Percentiles rank a stretch among this genome's conserved stretches.
phyloP scores from a whole-genome alignment of 2,888 invertebrate species.

The Plemyria rubiginata region DNA sequence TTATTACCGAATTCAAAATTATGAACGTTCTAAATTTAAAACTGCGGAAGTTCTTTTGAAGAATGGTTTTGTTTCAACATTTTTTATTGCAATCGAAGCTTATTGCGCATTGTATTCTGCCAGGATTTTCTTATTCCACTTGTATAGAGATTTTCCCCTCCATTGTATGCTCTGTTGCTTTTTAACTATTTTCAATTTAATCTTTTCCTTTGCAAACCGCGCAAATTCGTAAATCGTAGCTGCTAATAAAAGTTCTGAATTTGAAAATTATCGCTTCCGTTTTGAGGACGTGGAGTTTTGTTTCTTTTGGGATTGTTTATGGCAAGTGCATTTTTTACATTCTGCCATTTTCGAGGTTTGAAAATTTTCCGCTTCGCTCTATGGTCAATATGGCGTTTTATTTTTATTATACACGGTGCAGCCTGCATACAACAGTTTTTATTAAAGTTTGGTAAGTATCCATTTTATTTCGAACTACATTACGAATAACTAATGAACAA shows the following conservation, averaged over 20 bases:
- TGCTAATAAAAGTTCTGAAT: conserved; percentile 21
- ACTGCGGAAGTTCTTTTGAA: conserved; percentile 1
- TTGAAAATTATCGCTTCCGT: conserved; percentile 25
- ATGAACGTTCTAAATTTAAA: conserved; percentile 13
- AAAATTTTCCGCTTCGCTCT: conserved; percentile 12
- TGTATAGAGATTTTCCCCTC: conserved; percentile 4
- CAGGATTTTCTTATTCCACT: conserved; percentile 8
- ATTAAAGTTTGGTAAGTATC: background rate
- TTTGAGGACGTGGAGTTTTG: conserved; percentile 14
- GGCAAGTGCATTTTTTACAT: conserved; percentile 24
- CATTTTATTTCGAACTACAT: background rate
- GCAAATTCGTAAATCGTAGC: conserved; percentile 15
- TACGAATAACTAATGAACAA: background rate
- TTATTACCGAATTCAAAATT: conserved; percentile 1
- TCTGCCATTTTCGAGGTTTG: conserved; percentile 24
- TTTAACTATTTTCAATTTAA: conserved; percentile 9
- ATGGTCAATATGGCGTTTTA: conserved; percentile 5
- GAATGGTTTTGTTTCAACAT: background rate
- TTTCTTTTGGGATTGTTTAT: conserved; percentile 23
- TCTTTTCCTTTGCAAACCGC: conserved; percentile 9
- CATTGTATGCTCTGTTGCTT: conserved; percentile 5
- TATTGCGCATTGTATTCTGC: conserved; percentile 10
- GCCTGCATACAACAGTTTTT: background rate
- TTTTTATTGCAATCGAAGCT: conserved; percentile 11
- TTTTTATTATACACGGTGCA: conserved; percentile 9